Evolutionary conservation across 2,888 invertebrate species (phyloP).

Genomic region (Hydrotaea cyrtoneurina): DNA sequence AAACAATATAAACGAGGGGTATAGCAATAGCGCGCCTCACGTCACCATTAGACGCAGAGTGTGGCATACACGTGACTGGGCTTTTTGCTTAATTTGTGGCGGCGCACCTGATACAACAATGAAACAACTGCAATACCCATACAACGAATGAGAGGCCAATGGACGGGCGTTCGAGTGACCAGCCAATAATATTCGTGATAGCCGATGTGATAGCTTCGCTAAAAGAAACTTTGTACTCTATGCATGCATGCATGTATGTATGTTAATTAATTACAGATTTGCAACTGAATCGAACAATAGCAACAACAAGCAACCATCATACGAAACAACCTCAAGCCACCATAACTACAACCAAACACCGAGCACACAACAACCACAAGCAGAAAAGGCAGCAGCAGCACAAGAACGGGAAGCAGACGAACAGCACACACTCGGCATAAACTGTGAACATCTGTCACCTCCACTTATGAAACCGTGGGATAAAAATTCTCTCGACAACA

Average conservation of each 20-base stretch:
- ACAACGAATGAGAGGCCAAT: background rate
- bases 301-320: background rate
- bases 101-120: constrained; percentile 48
- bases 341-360: background rate
- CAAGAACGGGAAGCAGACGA: constrained; percentile 39
- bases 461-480: constrained; percentile 76
- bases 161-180: background rate
- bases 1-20: constrained; percentile 47
- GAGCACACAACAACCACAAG: constrained; percentile 21
- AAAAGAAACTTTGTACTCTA: background rate
- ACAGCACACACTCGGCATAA: constrained; percentile 49
- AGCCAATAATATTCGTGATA: background rate
- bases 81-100: constrained; percentile 46
- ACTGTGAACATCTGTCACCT: constrained; percentile 79
- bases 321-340: background rate
- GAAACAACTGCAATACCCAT: constrained; percentile 4
- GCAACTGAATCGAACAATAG: constrained; percentile 47
- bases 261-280: constrained; percentile 60
- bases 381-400: background rate
- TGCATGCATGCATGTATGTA: constrained; percentile 11
- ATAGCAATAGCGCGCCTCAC: constrained; percentile 42
- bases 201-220: background rate
- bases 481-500: constrained; percentile 72
- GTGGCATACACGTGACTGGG: constrained; percentile 65
- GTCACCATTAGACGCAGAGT: constrained; percentile 43